Evolutionary conservation across 2,888 invertebrate species (phyloP).

Genomic region (Parnassius smintheus): DNA sequence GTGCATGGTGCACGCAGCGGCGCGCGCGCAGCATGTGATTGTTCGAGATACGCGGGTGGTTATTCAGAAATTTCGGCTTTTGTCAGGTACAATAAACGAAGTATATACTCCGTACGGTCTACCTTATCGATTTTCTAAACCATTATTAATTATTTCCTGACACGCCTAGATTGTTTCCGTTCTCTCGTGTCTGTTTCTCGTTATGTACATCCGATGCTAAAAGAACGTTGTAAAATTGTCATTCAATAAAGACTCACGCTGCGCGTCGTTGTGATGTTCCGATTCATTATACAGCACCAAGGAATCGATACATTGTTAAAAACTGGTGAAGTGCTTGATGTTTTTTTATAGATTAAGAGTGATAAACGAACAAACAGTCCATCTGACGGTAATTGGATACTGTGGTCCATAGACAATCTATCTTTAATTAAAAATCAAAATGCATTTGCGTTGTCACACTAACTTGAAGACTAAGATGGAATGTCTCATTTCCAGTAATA

Average conservation of each 20-base stretch:
- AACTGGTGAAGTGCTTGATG: too few relatives aligned
- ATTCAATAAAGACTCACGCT: slow-evolving; percentile 36
- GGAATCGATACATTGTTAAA: too few relatives aligned
- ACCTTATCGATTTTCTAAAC: slow-evolving; percentile 55
- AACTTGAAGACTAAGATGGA: too few relatives aligned
- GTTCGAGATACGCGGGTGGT: slow-evolving; percentile 67
- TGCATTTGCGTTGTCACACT: too few relatives aligned
- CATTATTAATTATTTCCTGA: slow-evolving; percentile 68
- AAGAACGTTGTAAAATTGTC: slow-evolving; percentile 36
- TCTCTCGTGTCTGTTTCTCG: slow-evolving; percentile 34
- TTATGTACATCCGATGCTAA: slow-evolving; percentile 32
- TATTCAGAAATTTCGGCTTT: slow-evolving; percentile 69
- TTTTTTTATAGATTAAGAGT: too few relatives aligned
- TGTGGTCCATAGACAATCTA: too few relatives aligned
- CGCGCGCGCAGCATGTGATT: slow-evolving; percentile 74
- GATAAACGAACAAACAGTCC: too few relatives aligned
- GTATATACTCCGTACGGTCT: slow-evolving; percentile 55
- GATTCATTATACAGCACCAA: too few relatives aligned
- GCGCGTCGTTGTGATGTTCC: too few relatives aligned
- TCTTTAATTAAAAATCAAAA: too few relatives aligned
- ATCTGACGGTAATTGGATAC: too few relatives aligned
- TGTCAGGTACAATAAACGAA: slow-evolving; percentile 52
- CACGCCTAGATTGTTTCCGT: slow-evolving; percentile 52
- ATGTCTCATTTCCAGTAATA: too few relatives aligned
- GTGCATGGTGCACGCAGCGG: slow-evolving; percentile 63